These are phyloP conservation scores for Odontocerum albicorne DNA, from an alignment of 2,888 invertebrate genomes.

Conservation along the genomic window DNA sequence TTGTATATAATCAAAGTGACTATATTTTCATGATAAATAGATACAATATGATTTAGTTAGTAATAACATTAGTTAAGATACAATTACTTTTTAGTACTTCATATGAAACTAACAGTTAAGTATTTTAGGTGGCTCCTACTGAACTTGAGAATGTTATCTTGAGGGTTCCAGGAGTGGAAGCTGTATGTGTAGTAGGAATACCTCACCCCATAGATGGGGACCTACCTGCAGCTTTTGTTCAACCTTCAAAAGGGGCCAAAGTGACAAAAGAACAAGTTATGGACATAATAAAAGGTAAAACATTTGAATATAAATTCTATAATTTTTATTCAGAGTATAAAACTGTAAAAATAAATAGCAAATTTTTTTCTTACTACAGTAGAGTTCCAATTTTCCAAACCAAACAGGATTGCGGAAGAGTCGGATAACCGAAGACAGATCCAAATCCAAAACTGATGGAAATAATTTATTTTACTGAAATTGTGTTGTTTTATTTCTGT, in stretches of 20 bases:
- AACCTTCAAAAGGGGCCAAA: conserved; percentile 17
- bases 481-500: no score
- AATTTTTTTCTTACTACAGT: no score
- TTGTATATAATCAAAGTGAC: no score
- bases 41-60: no score
- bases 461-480: no score
- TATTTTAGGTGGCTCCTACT: conserved; percentile 21
- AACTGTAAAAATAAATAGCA: no score
- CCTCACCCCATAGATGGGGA: conserved; percentile 10
- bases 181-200: conserved; percentile 23
- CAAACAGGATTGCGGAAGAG: no score
- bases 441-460: no score
- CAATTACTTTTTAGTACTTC: not conserved
- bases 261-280: conserved; percentile 22
- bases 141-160: conserved; percentile 25
- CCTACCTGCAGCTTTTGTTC: conserved; percentile 27
- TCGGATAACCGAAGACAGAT: no score
- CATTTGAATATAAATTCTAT: not conserved
- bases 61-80: not conserved
- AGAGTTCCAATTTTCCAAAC: no score
- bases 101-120: not conserved
- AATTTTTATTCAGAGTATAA: not conserved
- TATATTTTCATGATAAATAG: no score
- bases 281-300: conserved; percentile 23
- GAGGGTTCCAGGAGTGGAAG: conserved; percentile 14